These are phyloP conservation scores for Kuschelorhynchus macadamiae DNA, from an alignment of 2,888 invertebrate genomes.

Conservation along the genomic window DNA sequence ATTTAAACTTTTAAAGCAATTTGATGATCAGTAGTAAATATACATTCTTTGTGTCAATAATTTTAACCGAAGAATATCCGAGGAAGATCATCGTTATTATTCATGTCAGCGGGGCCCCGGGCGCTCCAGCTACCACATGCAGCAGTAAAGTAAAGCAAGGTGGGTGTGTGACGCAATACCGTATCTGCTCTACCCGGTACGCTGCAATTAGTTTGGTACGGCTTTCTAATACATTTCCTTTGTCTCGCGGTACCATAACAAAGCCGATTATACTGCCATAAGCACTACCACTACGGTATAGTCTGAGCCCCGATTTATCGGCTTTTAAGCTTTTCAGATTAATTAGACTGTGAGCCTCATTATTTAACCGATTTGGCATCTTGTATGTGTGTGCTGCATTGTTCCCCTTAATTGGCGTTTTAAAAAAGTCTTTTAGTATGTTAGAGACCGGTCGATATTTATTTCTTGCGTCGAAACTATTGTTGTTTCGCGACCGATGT, in stretches of 20 bases:
- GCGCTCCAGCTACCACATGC: no score
- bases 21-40: no score
- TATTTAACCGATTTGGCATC: slow-evolving; percentile 31
- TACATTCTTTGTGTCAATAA: no score
- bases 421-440: slow-evolving; percentile 31
- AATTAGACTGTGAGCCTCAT: slow-evolving; percentile 32
- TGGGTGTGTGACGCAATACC: slow-evolving; percentile 39
- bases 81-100: no score
- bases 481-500: slow-evolving; percentile 19
- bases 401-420: slow-evolving; percentile 43
- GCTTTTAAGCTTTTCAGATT: not conserved
- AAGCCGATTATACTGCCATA: slow-evolving; percentile 31
- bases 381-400: slow-evolving; percentile 29
- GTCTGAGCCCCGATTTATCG: slow-evolving; percentile 37
- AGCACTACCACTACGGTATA: slow-evolving; percentile 18
- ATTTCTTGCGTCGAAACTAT: slow-evolving; percentile 26
- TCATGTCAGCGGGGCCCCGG: no score
- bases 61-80: no score
- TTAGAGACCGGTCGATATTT: slow-evolving; percentile 21
- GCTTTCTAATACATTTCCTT: slow-evolving; percentile 49
- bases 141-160: slow-evolving; percentile 18
- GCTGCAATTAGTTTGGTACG: slow-evolving; percentile 43
- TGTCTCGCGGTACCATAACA: slow-evolving; percentile 44
- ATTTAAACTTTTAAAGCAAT: no score
- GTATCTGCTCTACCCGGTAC: slow-evolving; percentile 20